Evolutionary conservation across 2,888 invertebrate genomes (phyloP).

Genomic region (Melanophora roralis): DNA sequence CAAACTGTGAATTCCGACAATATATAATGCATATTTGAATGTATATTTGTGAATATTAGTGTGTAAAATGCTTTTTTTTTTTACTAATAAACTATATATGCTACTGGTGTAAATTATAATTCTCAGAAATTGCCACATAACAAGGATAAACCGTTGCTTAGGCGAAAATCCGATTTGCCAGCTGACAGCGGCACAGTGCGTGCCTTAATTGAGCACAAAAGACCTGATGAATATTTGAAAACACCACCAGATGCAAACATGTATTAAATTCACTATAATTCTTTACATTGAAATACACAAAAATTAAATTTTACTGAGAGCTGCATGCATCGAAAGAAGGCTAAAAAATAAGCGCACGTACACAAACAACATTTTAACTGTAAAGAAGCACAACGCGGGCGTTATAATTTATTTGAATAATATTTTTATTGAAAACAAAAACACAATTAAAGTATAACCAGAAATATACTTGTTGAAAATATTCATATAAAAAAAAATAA

Average conservation of each 20-base stretch:
- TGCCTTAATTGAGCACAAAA: slow-evolving; percentile 93
- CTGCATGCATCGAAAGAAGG: slow-evolving; percentile 11
- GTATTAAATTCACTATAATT: slow-evolving; percentile 80
- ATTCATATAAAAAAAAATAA: neutral
- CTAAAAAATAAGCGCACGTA: neutral
- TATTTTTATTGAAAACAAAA: too few species aligned
- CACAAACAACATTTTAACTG: slow-evolving; percentile 11
- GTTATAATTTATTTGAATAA: slow-evolving; percentile 23
- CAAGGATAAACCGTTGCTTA: slow-evolving; percentile 91
- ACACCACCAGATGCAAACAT: slow-evolving; percentile 91
- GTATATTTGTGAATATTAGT: slow-evolving; percentile 24
- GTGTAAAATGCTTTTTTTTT: neutral
- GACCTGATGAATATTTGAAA: slow-evolving; percentile 92
- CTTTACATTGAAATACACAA: neutral
- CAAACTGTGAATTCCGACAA: too few species aligned
- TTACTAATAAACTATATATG: slow-evolving; percentile 34
- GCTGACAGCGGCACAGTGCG: slow-evolving; percentile 94
- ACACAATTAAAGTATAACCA: neutral
- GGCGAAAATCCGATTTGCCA: slow-evolving; percentile 96
- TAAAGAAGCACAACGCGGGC: slow-evolving; percentile 52
- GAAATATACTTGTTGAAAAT: neutral
- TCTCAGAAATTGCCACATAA: slow-evolving; percentile 77
- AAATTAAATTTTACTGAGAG: neutral
- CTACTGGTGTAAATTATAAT: slow-evolving; percentile 68
- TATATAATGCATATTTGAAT: slow-evolving; percentile 25